Evolutionary conservation across 2,113 vertebrate species (phyloP), one percentile per base, ranked within the genome.

Genomic region (Ovis canadensis): DNA sequence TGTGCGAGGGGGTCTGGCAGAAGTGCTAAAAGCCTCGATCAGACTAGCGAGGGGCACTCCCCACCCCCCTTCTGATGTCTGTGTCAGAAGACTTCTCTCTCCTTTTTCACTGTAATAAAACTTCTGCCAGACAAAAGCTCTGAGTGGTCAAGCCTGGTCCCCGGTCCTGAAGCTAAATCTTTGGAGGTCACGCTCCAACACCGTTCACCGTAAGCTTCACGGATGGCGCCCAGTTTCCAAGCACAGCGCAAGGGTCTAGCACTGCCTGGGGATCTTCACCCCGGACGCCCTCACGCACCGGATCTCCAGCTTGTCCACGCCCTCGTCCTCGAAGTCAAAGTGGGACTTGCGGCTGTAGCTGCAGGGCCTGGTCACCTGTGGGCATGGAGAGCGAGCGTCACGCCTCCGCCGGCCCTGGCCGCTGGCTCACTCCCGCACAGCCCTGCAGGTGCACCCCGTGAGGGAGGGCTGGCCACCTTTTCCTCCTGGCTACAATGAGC

Each of bases 261-360:
- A 96, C 50, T 6, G 57, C 25, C 67, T 2, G 60, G 29, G 88
- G 67, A 15, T 3, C 88, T 43, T 2, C 12, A 9, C 67, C 36
- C 23, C 2, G 23, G 0, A n/a, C 0, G 1, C 52, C 52, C 31
- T 67, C 25, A 2, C 96, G 98, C 98, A 99, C 99, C 99, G 99
- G 95, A 99, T 99, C 3, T 99, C 99, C 97, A 99, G 99, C 98
- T 99, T 99, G 98, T 99, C 99, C 57, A 99, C 99, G 88, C 99
- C 99, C 97, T 99, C 99, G 89, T 99, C 99, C 99, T 99, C 99
- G 78, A 99, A 99, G 93, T 99, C 99, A 96, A 99, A 99, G 96
- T 99, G 99, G 25, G 99, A 99, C 27, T 99, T 99, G 96, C 99
- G 99, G 97, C 99, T 99, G 99, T 99, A 99, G 98, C 99, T 99